phyloP scores from a whole-genome alignment of 2,113 vertebrate species.

The Petrocephalus zakoni region DNA sequence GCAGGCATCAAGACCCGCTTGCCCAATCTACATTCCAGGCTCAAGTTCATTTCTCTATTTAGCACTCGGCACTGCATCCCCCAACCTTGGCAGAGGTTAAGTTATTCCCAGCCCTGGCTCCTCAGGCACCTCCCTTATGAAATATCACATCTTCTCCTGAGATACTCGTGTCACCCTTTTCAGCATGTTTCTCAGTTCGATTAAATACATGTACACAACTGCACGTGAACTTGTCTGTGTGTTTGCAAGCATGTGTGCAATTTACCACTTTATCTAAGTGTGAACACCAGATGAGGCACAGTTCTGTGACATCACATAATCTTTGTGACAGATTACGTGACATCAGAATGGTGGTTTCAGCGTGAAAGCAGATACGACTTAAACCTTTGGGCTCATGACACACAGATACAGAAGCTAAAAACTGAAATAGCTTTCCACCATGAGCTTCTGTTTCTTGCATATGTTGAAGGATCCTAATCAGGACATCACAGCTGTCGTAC shows the following conservation, averaged over 20 bases:
- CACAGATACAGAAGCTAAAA: neutral
- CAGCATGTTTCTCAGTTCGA: neutral
- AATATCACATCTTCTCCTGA: constrained; percentile 1
- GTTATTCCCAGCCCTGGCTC: constrained; percentile 4
- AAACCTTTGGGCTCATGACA: neutral
- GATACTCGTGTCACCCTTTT: neutral
- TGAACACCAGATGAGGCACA: neutral
- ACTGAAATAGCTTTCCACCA: neutral
- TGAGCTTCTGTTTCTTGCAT: neutral
- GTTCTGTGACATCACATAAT: too few species aligned
- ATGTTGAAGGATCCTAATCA: neutral
- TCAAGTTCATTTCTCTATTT: constrained; percentile 8
- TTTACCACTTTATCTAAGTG: neutral
- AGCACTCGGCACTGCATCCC: neutral
- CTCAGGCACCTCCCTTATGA: neutral
- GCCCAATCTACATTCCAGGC: constrained; percentile 7
- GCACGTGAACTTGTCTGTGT: neutral
- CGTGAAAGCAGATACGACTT: neutral
- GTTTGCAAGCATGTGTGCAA: constrained; percentile 14
- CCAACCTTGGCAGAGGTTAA: neutral
- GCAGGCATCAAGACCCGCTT: constrained; percentile 11
- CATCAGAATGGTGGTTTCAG: neutral
- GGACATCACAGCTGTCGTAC: neutral
- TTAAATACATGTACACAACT: neutral
- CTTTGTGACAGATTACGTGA: neutral